A percentile compares a stretch with the other conserved stretches of the same genome.
phyloP scores from a whole-genome alignment of 92 coral and sea anemone genomes.

The Heteractis magnifica region DNA sequence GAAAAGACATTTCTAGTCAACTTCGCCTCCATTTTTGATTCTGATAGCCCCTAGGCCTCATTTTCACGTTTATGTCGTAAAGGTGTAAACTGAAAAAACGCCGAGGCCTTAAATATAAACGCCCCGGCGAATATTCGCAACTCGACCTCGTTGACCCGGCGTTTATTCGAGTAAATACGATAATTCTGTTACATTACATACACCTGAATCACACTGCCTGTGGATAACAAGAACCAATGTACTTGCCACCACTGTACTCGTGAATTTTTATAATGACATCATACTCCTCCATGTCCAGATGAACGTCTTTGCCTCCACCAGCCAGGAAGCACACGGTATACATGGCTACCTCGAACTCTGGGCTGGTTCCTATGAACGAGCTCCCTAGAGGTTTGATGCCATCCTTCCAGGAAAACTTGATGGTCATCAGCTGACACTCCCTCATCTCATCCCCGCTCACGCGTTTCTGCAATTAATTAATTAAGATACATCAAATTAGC shows the following conservation, averaged over 20 bases:
- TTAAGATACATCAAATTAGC: too few relatives aligned
- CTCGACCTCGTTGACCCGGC: background rate
- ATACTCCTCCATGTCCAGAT: slow-evolving; percentile 88
- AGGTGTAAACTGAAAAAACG: background rate
- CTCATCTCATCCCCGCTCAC: slow-evolving; percentile 62
- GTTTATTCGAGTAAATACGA: background rate
- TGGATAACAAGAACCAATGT: slow-evolving; percentile 89
- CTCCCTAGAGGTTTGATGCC: slow-evolving; percentile 94
- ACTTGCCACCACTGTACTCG: slow-evolving; percentile 51
- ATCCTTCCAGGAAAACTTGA: slow-evolving; percentile 89
- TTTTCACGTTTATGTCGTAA: too few relatives aligned
- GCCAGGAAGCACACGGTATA: slow-evolving; percentile 94
- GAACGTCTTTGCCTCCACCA: slow-evolving; percentile 65
- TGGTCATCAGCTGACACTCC: slow-evolving; percentile 77
- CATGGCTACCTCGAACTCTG: slow-evolving; percentile 93
- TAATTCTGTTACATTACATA: background rate
- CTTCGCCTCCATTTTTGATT: too few relatives aligned
- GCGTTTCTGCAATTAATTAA: slow-evolving; percentile 53
- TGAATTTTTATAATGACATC: slow-evolving; percentile 80
- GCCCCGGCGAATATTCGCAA: background rate
- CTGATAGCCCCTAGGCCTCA: too few relatives aligned
- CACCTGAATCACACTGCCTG: slow-evolving; percentile 37
- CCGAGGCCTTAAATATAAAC: background rate
- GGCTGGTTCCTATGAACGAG: slow-evolving; percentile 96
- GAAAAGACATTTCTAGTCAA: too few relatives aligned